Evolutionary conservation across 2,113 vertebrate species (phyloP).

Genomic region (Pluvianellus socialis): DNA sequence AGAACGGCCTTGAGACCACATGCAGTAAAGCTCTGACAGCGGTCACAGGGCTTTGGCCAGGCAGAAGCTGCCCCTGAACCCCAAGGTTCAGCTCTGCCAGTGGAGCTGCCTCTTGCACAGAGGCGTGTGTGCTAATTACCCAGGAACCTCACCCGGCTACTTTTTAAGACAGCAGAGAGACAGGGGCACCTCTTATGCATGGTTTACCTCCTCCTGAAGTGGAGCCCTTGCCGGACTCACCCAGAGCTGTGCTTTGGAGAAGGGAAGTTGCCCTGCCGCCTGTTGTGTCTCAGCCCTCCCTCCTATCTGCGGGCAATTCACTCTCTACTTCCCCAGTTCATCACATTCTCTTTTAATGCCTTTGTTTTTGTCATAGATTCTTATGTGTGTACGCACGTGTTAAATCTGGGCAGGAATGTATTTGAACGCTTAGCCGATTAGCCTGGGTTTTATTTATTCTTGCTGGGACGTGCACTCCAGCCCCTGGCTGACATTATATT

Average conservation of each 20-base stretch:
- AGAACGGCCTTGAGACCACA: neutral
- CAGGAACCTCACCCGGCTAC: neutral
- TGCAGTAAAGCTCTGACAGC: neutral
- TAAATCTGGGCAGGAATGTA: conserved; percentile 42
- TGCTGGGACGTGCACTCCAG: neutral
- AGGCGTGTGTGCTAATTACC: neutral
- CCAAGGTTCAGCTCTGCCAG: no score
- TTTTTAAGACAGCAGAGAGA: neutral
- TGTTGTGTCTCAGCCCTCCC: neutral
- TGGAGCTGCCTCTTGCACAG: neutral
- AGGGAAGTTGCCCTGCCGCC: neutral
- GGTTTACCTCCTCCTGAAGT: neutral
- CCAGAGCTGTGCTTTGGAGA: neutral
- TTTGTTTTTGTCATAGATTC: neutral
- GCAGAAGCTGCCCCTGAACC: neutral
- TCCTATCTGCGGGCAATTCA: neutral
- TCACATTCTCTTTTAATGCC: conserved; percentile 21
- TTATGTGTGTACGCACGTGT: neutral
- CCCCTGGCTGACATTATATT: neutral
- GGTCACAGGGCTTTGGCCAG: neutral
- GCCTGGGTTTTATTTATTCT: neutral
- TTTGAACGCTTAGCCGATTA: neutral
- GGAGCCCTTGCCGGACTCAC: neutral
- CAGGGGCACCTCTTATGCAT: rapidly evolving
- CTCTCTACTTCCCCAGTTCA: conserved; percentile 23